Evolutionary conservation across 2,113 vertebrate genomes (phyloP), one percentile per base, ranked within the genome.

Genomic region (Cavia porcellus): DNA sequence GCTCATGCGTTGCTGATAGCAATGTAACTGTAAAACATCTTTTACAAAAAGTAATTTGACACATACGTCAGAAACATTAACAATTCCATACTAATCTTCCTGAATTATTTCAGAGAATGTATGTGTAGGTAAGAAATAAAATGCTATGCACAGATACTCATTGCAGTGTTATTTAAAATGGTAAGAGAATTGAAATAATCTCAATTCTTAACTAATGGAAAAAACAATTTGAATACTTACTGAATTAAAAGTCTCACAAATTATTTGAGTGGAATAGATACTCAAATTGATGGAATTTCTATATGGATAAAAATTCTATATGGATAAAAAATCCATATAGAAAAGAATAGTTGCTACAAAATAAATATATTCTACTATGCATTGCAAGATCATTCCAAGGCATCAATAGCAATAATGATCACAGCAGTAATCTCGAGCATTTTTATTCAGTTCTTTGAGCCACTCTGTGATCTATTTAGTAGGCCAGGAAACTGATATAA

Each of bases 231-330:
- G 12, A 6, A 7, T 22, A 50, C 11, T 14, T 10, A 80, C 28
- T 89, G 86, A 90, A 68, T 92, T 84, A 38, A 96, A 82, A 94
- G 28, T 35, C 50, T 83, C 52, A 38, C 22, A 89, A 52, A 89
- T 19, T 77, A 81, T 89, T 80, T 92, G 81, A 87, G 72, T 50
- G 15, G 62, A 86, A 42, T 14, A 57, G n/a, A 24, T 6, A 74
- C 32, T 96, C 42, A 95, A 89, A 84, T 64, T 81, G 62, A 80
- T 86, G 68, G 38, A 38, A 38, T 38, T 38, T 38, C 38, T 38
- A 38, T 38, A 38, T 38, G 38, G 38, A 38, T 38, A 38, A n/a
- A n/a, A n/a, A n/a, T n/a, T n/a, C n/a, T n/a, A n/a, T n/a, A n/a
- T n/a, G n/a, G n/a, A 70, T 59, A 19, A 1, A 19, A 84, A 94